Evolutionary conservation across 2,888 invertebrate genomes (phyloP).

Genomic region (Dicranocentrus wangi): DNA sequence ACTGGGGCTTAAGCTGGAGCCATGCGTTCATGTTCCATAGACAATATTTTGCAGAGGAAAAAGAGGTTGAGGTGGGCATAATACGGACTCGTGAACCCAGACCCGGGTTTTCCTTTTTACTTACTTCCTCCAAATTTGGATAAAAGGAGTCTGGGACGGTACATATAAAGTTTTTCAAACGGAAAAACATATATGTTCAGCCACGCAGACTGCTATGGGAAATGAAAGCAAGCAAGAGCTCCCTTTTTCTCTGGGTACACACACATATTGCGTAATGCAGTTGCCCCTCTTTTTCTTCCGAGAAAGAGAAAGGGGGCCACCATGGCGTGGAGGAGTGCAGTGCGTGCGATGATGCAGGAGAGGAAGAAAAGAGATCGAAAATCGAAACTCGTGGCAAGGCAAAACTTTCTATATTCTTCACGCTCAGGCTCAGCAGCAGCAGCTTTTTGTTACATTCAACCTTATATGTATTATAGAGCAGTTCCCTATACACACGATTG

Average conservation of each 20-base stretch:
- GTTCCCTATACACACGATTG: neutral
- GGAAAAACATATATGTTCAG: too few species aligned
- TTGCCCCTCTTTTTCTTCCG: slow-evolving; percentile 53
- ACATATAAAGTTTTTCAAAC: neutral
- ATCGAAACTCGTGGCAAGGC: slow-evolving; percentile 62
- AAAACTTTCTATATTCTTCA: neutral
- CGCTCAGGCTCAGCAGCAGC: neutral
- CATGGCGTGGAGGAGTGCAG: slow-evolving; percentile 50
- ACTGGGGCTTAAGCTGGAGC: slow-evolving; percentile 34
- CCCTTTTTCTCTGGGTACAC: neutral
- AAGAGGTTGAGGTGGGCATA: neutral
- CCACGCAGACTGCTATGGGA: neutral
- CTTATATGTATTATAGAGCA: neutral
- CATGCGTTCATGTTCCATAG: slow-evolving; percentile 56
- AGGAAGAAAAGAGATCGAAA: slow-evolving; percentile 56
- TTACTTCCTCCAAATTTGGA: neutral
- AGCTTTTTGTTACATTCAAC: neutral
- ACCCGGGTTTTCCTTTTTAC: slow-evolving; percentile 2
- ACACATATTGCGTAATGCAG: slow-evolving; percentile 56
- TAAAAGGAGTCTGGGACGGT: neutral
- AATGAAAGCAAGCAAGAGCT: slow-evolving; percentile 48
- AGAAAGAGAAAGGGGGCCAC: slow-evolving; percentile 63
- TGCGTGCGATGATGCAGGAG: slow-evolving; percentile 45
- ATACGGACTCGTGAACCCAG: slow-evolving; percentile 4
- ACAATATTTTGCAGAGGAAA: neutral